These are phyloP conservation scores for Eptatretus burgeri DNA, from an alignment of 2,113 vertebrate species.

Conservation along the genomic window DNA sequence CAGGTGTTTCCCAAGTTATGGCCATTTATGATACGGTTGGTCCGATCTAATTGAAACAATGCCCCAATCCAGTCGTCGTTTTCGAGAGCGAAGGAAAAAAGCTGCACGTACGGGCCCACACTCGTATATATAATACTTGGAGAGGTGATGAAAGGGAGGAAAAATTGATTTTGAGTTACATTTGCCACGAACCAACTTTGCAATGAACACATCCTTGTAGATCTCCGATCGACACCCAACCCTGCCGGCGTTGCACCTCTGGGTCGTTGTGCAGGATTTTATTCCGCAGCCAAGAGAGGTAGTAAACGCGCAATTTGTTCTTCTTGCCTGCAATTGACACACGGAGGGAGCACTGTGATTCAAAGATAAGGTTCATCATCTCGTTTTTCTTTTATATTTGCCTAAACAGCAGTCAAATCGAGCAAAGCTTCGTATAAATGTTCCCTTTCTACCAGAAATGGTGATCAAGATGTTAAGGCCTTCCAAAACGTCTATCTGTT, in stretches of 20 bases:
- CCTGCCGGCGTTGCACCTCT: constrained; percentile 93
- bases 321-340: constrained; percentile 48
- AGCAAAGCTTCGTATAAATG: neutral
- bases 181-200: constrained; percentile 52
- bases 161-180: neutral
- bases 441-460: constrained; percentile 45
- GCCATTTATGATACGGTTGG: no score
- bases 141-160: no score
- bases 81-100: no score
- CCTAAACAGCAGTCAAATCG: neutral
- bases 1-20: no score
- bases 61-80: no score
- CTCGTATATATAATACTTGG: no score
- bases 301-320: constrained; percentile 88
- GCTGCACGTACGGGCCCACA: no score
- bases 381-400: neutral
- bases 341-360: neutral
- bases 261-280: constrained; percentile 97
- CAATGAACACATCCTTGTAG: constrained; percentile 88
- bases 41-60: no score
- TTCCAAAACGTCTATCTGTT: constrained; percentile 95
- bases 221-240: constrained; percentile 82
- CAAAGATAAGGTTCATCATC: neutral
- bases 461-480: constrained; percentile 88
- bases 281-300: constrained; percentile 96